Base-by-base conservation (phyloP, 92 coral and sea anemone species). In the Parazoanthus darwini region DNA sequence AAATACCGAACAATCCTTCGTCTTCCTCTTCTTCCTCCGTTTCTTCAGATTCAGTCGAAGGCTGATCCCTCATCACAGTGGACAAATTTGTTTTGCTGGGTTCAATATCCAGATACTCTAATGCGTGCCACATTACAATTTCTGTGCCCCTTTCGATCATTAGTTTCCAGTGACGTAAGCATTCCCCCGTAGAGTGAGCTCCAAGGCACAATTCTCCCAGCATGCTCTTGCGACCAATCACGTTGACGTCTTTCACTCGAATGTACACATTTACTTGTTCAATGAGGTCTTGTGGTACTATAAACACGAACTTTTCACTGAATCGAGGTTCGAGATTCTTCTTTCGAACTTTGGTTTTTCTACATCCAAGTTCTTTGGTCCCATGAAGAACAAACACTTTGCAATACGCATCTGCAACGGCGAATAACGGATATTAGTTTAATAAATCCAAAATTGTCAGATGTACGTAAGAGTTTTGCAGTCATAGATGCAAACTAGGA, bases 311-410 rank as follows among this genome's bases (percentile, higher is more conserved):
- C 35, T 89, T 93, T 78, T 94, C 89, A 50, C 91, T 94, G 85
- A 88, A 95, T 29, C 44, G 68, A 23, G 99, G 99, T 85, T 95
- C 98, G 23, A 95, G 88, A 79, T 96, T 96, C 90, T 95, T 97
- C 92, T 91, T 89, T 20, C 90, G 91, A 18, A 91, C 86, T 91
- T 91, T 92, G 70, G 99, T 97, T 79, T 93, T 95, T 78, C 89
- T 91, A 44, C 89, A 85, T 72, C 88, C 94, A 38, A 95, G 80
- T 88, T 93, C 90, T 58, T 80, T 92, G 42, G 98, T 88, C 65
- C 98, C 97, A 46, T 96, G 97, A 22, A 97, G 95, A 39, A 94
- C 91, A 86, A 95, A 95, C 7, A 97, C 88, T 85, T 94, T 95
- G 81, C 96, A 98, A 85, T 95, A 97, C 7, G 99, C 86, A 90